These are phyloP conservation scores for Bembecia ichneumoniformis DNA, from an alignment of 2,888 invertebrate species.

Conservation along the genomic window DNA sequence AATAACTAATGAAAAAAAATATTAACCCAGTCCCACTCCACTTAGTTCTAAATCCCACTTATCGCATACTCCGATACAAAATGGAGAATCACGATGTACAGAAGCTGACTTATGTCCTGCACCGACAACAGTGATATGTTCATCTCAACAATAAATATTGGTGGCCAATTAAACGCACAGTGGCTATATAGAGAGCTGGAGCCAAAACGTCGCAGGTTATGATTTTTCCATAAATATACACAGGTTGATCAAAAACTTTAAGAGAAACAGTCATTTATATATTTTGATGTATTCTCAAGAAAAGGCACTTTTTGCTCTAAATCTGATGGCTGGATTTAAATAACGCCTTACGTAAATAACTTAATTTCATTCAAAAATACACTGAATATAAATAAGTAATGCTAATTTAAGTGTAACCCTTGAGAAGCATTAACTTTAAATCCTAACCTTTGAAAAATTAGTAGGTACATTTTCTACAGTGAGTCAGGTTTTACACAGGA, in stretches of 20 bases:
- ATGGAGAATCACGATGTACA: slow-evolving; percentile 64
- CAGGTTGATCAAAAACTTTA: not conserved
- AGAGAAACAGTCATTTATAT: not conserved
- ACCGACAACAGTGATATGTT: slow-evolving; percentile 55
- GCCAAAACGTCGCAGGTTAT: slow-evolving; percentile 4
- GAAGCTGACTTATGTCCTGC: slow-evolving; percentile 66
- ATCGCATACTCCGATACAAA: slow-evolving; percentile 65
- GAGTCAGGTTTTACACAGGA: too few species aligned
- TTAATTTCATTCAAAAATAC: too few species aligned
- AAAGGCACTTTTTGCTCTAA: too few species aligned
- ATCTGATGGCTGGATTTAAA: too few species aligned
- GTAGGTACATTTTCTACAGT: too few species aligned
- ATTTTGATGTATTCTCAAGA: too few species aligned
- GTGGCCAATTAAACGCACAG: slow-evolving; percentile 56
- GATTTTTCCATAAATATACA: slow-evolving; percentile 3
- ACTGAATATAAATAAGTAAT: too few species aligned
- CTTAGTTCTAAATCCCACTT: slow-evolving; percentile 31
- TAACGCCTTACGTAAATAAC: too few species aligned
- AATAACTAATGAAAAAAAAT: too few species aligned
- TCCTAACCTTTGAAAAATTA: too few species aligned
- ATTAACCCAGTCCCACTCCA: slow-evolving; percentile 21
- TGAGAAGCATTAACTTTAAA: too few species aligned
- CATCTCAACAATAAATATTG: slow-evolving; percentile 70
- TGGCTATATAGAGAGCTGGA: slow-evolving; percentile 15
- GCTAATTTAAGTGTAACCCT: too few species aligned